Base-by-base conservation (phyloP, 2,888 invertebrate species). In the Trichogramma evanescens region DNA sequence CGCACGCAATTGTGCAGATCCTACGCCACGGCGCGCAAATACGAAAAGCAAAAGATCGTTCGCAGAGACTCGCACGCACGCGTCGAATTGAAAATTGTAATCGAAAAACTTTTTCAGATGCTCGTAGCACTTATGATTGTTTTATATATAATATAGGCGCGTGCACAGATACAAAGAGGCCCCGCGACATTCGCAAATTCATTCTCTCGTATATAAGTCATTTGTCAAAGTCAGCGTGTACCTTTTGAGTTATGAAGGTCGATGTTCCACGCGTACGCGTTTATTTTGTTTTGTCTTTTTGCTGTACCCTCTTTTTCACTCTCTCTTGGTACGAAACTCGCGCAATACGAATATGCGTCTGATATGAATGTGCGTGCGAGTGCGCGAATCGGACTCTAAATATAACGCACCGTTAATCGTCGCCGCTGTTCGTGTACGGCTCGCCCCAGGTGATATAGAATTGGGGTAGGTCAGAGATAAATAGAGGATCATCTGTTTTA, bases 391-490 rank as follows among this genome's bases (percentile, higher is more conserved):
- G 6, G 38, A 38, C 50, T 56, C 54, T 62, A 62, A 59, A 59
- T 54, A 59, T 59, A 59, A 56, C 59, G 59, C 54, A 59, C 62
- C 56, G 59, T 62, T 62, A 59, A 62, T 59, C 59, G 56, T 26
- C 26, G 26, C 26, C 26, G 26, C 26, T 26, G 26, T 2, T 26
- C 26, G 26, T 26, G 26, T 2, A 26, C 26, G 26, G 26, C 41
- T 57, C 56, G 43, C 56, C 46, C 45, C 59, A 57, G 54, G 59
- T 62, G 48, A 59, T 46, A 51, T 48, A 13, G 56, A 62, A 62
- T 59, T 62, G 62, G 62, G 59, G 59, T 62, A 59, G 62, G 59
- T 62, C 57, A 44, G 59, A 56, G 54, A 62, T 62, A 59, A 59
- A 57, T 59, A 49, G 10, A 48, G 26, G 8, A 43, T 13, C 41